Evolutionary conservation across 37 sponge, comb jelly and placozoan genomes (phyloP), one percentile per base, ranked within the genome.

Genomic region (Lycopodina hypogea): DNA sequence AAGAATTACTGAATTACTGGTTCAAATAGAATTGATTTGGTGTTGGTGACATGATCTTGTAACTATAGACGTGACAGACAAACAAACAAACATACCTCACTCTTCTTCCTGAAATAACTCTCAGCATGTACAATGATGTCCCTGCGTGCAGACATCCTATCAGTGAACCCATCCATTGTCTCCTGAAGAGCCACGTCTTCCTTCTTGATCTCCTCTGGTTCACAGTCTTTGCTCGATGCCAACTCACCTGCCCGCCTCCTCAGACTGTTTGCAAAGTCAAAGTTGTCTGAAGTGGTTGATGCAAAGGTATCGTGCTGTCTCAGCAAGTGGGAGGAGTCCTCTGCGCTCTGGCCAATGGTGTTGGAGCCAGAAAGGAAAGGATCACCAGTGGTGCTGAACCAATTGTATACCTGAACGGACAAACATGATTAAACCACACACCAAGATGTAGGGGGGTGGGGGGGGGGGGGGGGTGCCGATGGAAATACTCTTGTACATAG

Each of bases 231-330:
- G 14, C 22, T 64, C 0, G 37, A 33, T 3, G 78, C 39, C 56
- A 85, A 82, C 23, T 81, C 59, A 22, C 63, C 53, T 0, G 74
- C 82, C 36, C 50, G 50, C n/a, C 30, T 33, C 35, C 74, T 42
- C 28, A 90, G 82, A 66, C 79, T 58, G 59, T 56, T 74, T 29
- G 72, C 45, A 15, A 52, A 58, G 11, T 74, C 18, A 35, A 76
- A 90, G 19, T 67, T 69, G 9, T 71, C 82, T 58, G 63, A 56
- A 19, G 82, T 48, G 21, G 56, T 63, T 21, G 66, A 2, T 41
- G 84, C 82, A 72, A 90, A 90, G 58, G 53, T 1, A 58, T 84
- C 86, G 72, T 90, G 90, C 26, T 64, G 30, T 28, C 77, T 70
- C 36, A 90, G 71, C 28, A 90, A 66, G 42, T 58, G 1, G 17